Conservation (phyloP, 2,888 invertebrate genomes). For the Scaptodrosophila latifasciaeformis region DNA sequence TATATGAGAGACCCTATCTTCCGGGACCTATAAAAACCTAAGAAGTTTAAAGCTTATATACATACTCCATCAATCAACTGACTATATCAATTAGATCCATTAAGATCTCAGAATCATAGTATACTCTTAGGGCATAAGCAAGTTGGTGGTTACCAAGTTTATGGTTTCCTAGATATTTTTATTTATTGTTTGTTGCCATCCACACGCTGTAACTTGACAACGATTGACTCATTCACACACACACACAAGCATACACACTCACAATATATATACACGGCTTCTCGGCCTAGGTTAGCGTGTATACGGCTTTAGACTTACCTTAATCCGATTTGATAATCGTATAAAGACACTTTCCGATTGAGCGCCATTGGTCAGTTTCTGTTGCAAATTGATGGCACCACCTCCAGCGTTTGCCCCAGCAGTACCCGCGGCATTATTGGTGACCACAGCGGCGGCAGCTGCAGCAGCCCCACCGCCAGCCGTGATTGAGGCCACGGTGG, state of each 20-base stretch:
- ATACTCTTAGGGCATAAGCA: no score
- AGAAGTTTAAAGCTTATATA: no score
- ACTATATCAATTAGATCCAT: no score
- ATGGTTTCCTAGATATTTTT: no score
- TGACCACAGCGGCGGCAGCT: slow-evolving; percentile 27
- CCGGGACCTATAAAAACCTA: no score
- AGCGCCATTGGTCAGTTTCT: slow-evolving; percentile 67
- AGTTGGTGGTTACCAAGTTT: no score
- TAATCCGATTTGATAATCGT: slow-evolving; percentile 95
- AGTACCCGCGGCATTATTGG: slow-evolving; percentile 35
- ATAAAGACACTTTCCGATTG: slow-evolving; percentile 98
- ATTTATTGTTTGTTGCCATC: no score
- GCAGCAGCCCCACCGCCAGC: slow-evolving; percentile 28
- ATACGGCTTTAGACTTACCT: slow-evolving; percentile 78
- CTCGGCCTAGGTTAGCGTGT: neutral
- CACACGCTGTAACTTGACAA: no score
- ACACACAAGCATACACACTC: neutral
- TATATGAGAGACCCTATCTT: no score
- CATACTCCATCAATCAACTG: no score
- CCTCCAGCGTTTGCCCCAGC: slow-evolving; percentile 32
- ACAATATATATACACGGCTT: neutral
- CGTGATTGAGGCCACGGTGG: slow-evolving; percentile 52
- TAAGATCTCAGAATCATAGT: no score
- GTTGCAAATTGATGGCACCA: slow-evolving; percentile 52
- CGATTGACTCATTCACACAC: neutral